phyloP scores from a whole-genome alignment of 1,140 invertebrate species.

The Macrobrachium rosenbergii region DNA sequence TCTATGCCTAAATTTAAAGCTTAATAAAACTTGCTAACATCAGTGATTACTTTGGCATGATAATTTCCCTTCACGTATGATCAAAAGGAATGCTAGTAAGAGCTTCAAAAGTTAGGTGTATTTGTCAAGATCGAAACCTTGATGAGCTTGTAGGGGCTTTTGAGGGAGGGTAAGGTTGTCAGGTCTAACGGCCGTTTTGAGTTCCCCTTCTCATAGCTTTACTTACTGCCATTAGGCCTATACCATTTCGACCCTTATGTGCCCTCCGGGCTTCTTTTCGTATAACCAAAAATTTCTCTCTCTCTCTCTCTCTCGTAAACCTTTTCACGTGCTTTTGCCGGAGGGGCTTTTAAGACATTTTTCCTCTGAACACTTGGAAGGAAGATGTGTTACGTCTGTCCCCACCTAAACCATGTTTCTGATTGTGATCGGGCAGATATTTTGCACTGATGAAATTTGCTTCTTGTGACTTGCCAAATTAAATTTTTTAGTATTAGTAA shows the following conservation, averaged over 20 bases:
- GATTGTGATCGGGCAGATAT: too few species aligned
- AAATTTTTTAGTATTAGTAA: too few species aligned
- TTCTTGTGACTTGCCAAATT: too few species aligned
- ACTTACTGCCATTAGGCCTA: background rate
- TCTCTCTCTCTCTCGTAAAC: slow-evolving; percentile 25
- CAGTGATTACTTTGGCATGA: background rate
- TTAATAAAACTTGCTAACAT: background rate
- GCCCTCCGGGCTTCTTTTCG: background rate
- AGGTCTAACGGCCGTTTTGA: slow-evolving; percentile 60
- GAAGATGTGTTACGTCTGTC: too few species aligned
- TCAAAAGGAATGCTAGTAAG: background rate
- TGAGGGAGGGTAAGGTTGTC: background rate
- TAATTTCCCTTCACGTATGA: background rate
- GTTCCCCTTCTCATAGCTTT: background rate
- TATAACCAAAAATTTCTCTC: slow-evolving; percentile 2
- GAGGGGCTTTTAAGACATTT: too few species aligned
- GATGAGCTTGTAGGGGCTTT: background rate
- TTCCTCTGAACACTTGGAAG: background rate
- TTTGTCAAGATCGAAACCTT: too few species aligned
- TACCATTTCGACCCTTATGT: background rate
- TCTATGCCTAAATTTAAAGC: too few species aligned
- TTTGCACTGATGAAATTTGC: too few species aligned
- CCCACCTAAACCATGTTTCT: too few species aligned
- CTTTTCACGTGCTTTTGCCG: background rate
- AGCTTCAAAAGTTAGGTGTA: too few species aligned